Base-by-base conservation (phyloP, 2,797 vertebrate species). In the Xenentodon cancila region DNA sequence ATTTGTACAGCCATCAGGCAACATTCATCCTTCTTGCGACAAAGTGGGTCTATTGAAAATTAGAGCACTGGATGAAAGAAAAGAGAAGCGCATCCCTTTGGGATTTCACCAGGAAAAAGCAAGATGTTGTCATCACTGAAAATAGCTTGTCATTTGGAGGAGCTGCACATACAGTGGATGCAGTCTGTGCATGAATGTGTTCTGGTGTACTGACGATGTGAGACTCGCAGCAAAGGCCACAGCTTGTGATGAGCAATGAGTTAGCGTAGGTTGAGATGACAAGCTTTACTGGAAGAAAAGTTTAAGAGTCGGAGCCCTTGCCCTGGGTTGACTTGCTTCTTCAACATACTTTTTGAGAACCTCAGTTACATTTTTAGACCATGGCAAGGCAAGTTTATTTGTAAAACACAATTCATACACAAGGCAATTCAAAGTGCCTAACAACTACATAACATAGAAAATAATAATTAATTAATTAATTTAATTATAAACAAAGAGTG, bases 131-230 rank as follows among this genome's bases (percentile, higher is more conserved):
- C 74, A 62, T 85, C 54, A 78, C 79, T 59, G 80, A 80, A 86
- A 88, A 89, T 84, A 90, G 84, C 86, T 60, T 53, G 27, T 30
- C 60, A 68, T 63, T 59, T 32, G 37, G 75, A 72, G 81, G 73
- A 74, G 68, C 62, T 59, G 53, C 7, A 49, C 20, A 58, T 52
- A 53, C 18, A 65, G 46, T 48, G 43, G 32, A 21, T 7, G 12
- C 12, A 53, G 11, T 21, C 27, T 0, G 1, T 22, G 9, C 44
- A 51, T 17, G 46, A 30, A 59, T 16, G 18, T 57, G 58, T 3
- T 3, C 0, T 18, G 46, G 4, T 48, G 19, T 30, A 46, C 60
- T 73, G n/a, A 4, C 18, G 47, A 11, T 64, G n/a, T 53, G 42
- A 63, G 3, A 56, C 13, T 65, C 13, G 43, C 32, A 47, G 20